Evolutionary conservation across 2,113 vertebrate genomes (phyloP), one percentile per base, ranked within the genome.

Genomic region (Toxotes chatareus): DNA sequence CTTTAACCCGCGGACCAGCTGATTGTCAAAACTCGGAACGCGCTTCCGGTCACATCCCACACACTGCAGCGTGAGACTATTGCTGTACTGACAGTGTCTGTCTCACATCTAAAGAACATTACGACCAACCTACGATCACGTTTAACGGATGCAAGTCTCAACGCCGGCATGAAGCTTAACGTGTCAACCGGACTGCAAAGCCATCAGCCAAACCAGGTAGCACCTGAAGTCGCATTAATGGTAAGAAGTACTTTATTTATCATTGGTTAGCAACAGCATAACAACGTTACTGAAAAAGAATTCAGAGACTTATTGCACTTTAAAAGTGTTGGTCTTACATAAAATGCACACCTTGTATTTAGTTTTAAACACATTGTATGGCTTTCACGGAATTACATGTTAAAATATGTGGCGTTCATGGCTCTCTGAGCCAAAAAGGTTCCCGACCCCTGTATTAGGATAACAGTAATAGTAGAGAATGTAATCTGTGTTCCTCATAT

Each of bases 141-240:
- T 69, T 70, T 73, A 73, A 79, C 55, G n/a, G 75, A 73, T 79
- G 69, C 1, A 84, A 79, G 68, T 6, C 69, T 73, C 69, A 73
- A 78, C 19, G 62, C 75, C 16, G 68, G 82, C 75, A 62, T 79
- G 82, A 79, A 79, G 64, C 76, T 74, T 40, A 74, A 79, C 0
- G 47, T 70, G 69, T 5, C 63, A 79, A 79, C 82, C 69, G 69
- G 64, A 84, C 57, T 79, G 69, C 70, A 84, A 79, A 57, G 44
- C 23, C 61, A 73, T 78, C 56, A 73, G 69, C 69, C 73, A 74
- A 83, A 8, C 70, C 46, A 84, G 62, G 69, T 76, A 84, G 76
- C 55, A 79, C 57, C 62, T 69, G 63, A 74, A 71, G 60, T 64
- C 61, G 17, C 56, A 80, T 72, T 72, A 72, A 68, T 74, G 53